These are phyloP conservation scores for Mormyrops boulengeri DNA, from an alignment of 2,797 vertebrate genomes.

Conservation along the genomic window DNA sequence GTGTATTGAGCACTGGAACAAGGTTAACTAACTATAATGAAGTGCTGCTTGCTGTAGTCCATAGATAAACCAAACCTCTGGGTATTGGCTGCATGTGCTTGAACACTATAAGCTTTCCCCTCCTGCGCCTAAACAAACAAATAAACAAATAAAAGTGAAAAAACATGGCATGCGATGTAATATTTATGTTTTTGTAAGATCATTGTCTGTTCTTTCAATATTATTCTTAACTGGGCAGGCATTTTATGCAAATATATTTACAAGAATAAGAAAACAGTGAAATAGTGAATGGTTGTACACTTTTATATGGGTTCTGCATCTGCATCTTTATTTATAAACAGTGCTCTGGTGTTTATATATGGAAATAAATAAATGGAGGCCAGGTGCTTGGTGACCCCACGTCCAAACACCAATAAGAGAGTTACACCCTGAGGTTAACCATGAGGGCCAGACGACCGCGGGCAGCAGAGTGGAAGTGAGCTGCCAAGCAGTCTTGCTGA, in stretches of 20 bases:
- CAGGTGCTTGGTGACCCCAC: conserved; percentile 56
- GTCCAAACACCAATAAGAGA: conserved; percentile 27
- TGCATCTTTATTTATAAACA: conserved; percentile 43
- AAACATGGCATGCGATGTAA: neutral
- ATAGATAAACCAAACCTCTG: conserved; percentile 53
- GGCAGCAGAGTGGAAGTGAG: conserved; percentile 44
- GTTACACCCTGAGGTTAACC: conserved; percentile 20
- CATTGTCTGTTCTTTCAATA: neutral
- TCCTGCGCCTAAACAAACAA: neutral
- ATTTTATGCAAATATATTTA: neutral
- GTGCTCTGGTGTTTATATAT: conserved; percentile 46
- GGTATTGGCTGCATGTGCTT: neutral
- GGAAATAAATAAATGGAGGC: conserved; percentile 50
- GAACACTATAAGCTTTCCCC: neutral
- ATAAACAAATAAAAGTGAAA: neutral
- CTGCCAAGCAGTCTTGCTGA: conserved; percentile 40
- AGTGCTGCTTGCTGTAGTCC: conserved; percentile 40
- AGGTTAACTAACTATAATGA: conserved; percentile 32
- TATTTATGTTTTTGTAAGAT: neutral
- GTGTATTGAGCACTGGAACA: neutral
- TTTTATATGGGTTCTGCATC: conserved; percentile 38
- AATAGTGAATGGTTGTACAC: neutral
- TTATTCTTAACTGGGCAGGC: neutral
- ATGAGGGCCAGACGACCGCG: conserved; percentile 38
- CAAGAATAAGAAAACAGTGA: neutral